Evolutionary conservation across 2,888 invertebrate species (phyloP), one percentile per base, ranked within the genome.

Genomic region (Drepanosiphum platanoidis): DNA sequence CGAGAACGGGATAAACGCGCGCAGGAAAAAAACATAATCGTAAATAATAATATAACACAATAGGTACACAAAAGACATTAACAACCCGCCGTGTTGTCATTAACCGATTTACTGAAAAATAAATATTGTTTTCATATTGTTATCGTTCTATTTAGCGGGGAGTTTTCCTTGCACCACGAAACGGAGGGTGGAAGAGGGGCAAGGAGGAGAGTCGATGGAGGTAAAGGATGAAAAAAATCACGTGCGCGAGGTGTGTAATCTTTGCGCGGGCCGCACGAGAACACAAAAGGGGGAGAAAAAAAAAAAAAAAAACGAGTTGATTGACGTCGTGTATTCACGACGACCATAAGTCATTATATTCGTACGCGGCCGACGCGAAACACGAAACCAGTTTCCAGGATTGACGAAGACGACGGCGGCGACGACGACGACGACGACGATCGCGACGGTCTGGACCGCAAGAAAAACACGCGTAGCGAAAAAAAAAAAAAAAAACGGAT

Each of bases 281-380:
- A 42, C 42, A 42, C 42, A 42, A 42, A 42, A 42, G 11, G 42
- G 42, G 11, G 11, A 9, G 11, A 42, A 42, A 42, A 42, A 9
- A 42, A 42, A 42, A 42, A 9, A 58, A 39, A 78, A 64, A 27
- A 42, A 66, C 18, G 39, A 42, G 66, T 46, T 32, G 78, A 79
- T 79, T 66, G 78, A 79, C 78, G 78, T 78, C 42, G 78, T 27
- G 36, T 66, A 8, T 61, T 42, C 78, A 42, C 42, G 66, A 32
- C 9, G 78, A 66, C 66, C 78, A 32, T 79, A 66, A 79, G 78
- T 66, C 66, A 66, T 79, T 32, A n/a, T 13, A 32, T 15, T n/a
- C n/a, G 34, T 22, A 30, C 1, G 30, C 13, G 30, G 13, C 7
- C 30, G 13, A 18, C 30, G 30, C 30, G 30, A n/a, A 42, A 1